Evolutionary conservation across 2,797 vertebrate genomes (phyloP), one percentile per base, ranked within the genome.

Genomic region (Danio jaintianensis): DNA sequence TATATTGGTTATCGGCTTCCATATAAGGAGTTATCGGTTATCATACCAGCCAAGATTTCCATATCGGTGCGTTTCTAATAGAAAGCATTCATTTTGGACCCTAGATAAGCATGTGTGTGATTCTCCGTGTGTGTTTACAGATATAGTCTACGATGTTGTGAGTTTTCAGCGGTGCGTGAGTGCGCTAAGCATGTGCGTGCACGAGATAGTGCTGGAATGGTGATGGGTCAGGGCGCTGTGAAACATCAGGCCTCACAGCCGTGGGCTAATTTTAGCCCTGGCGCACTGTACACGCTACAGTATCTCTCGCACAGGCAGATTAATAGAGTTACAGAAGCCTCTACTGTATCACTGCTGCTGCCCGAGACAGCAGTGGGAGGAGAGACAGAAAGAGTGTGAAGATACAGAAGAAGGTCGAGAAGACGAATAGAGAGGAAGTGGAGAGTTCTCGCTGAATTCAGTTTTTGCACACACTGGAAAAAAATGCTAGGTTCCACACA

Each of bases 261-360:
- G 80, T 80, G 29, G 83, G 91, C 90, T 94, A 93, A 93, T 92
- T 93, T 93, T 94, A 94, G 93, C 85, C 83, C 86, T 88, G 83
- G 88, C 88, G 89, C 90, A 88, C 92, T 83, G 80, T 86, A 83
- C 38, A 45, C 47, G 22, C 56, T 85, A 84, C 74, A 77, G 69
- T 84, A 86, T 84, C 73, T 75, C 64, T 80, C 79, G 61, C 67
- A 56, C 64, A 1, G 67, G 47, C 58, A 82, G 85, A 88, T 88
- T 87, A 88, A 85, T 75, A 80, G 80, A 81, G 55, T 82, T 82
- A 75, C 79, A 81, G 79, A 82, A 77, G 67, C 78, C 79, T 71
- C 71, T 82, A 59, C 82, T 72, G 62, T 79, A 81, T 66, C 70
- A 68, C 78, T 68, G 61, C 66, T 38, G 18, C 36, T 56, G 53